These are phyloP conservation scores for Tiphia femorata DNA, from an alignment of 2,888 invertebrate genomes.

Conservation along the genomic window DNA sequence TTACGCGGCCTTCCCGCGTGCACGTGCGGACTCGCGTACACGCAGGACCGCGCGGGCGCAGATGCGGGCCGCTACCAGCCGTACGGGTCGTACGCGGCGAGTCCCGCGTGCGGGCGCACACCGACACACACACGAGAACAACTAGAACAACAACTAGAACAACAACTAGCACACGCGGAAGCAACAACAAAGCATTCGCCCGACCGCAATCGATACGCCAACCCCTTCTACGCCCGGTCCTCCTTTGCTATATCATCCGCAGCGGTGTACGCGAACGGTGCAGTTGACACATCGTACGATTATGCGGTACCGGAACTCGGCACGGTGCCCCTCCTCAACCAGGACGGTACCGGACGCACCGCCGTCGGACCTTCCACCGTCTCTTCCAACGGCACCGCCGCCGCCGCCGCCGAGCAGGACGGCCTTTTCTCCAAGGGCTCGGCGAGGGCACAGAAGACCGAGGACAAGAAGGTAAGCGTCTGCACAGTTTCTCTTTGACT, in stretches of 20 bases:
- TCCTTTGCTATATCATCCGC: slow-evolving; percentile 53
- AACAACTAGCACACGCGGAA: background rate
- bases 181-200: slow-evolving; percentile 52
- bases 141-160: too few species aligned
- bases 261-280: slow-evolving; percentile 66
- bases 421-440: slow-evolving; percentile 68
- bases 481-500: slow-evolving; percentile 13
- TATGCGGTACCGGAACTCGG: slow-evolving; percentile 84
- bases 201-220: slow-evolving; percentile 60
- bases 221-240: slow-evolving; percentile 32
- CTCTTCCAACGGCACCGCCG: too few species aligned
- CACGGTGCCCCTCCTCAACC: slow-evolving; percentile 76
- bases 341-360: slow-evolving; percentile 66
- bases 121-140: too few species aligned
- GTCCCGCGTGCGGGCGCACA: background rate
- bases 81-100: background rate
- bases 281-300: slow-evolving; percentile 77
- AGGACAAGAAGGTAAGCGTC: slow-evolving; percentile 70
- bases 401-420: slow-evolving; percentile 70
- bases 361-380: slow-evolving; percentile 58
- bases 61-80: too few species aligned
- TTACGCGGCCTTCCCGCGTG: too few species aligned
- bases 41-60: too few species aligned
- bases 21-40: too few species aligned
- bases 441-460: slow-evolving; percentile 63